Percentiles rank a stretch among this genome's conserved stretches.
Evolutionary conservation across 1,140 invertebrate genomes (phyloP).

Genomic region (Pectinophora gossypiella): DNA sequence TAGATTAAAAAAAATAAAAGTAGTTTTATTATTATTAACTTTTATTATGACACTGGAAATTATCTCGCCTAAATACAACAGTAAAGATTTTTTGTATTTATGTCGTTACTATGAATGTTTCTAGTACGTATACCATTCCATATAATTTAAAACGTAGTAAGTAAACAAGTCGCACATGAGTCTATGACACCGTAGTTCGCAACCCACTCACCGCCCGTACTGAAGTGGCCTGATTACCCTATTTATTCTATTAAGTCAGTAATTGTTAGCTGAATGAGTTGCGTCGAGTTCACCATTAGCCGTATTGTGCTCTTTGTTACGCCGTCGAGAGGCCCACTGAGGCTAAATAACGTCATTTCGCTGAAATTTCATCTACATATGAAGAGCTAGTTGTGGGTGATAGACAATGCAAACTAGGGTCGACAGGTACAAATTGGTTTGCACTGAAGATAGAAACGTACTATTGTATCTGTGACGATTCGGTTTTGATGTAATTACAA

Average conservation of each 20-base stretch:
- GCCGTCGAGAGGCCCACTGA: background rate
- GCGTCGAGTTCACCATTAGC: conserved; percentile 53
- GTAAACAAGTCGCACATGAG: conserved; percentile 19
- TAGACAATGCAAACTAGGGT: background rate
- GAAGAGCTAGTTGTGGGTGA: too few relatives aligned
- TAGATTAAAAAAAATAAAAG: too few relatives aligned
- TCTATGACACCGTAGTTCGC: conserved; percentile 9
- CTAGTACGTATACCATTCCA: too few relatives aligned
- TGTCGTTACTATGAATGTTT: too few relatives aligned
- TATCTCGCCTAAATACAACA: too few relatives aligned
- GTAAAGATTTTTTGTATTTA: too few relatives aligned
- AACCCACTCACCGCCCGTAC: conserved; percentile 36
- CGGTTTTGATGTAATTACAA: too few relatives aligned
- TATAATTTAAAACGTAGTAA: too few relatives aligned
- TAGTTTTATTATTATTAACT: too few relatives aligned
- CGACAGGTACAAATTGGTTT: background rate
- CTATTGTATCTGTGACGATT: too few relatives aligned
- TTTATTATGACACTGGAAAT: too few relatives aligned
- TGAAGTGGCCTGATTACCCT: conserved; percentile 70
- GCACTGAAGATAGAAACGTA: too few relatives aligned
- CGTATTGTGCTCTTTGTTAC: conserved; percentile 45
- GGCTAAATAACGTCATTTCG: background rate
- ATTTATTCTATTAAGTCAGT: conserved; percentile 71
- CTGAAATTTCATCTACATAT: background rate
- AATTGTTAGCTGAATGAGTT: conserved; percentile 64